Conservation (phyloP, 2,888 invertebrate species). For the Caenorhabditis angaria region DNA sequence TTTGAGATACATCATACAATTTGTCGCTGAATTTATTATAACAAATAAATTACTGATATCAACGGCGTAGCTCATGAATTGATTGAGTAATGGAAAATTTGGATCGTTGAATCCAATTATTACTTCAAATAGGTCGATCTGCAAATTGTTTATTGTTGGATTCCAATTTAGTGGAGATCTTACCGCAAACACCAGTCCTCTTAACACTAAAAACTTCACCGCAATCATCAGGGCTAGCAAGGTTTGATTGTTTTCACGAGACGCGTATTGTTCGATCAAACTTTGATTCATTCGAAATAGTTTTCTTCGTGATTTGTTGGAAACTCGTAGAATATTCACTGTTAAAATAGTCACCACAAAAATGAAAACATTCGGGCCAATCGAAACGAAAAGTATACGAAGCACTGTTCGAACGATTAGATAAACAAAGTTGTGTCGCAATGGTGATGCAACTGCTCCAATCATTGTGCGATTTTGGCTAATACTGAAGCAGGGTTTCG, state of each 20-base stretch:
- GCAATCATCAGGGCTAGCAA: constrained; percentile 65
- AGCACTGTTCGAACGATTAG: constrained; percentile 57
- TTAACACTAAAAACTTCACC: constrained; percentile 60
- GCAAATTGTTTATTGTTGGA: constrained; percentile 28
- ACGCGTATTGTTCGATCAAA: constrained; percentile 59
- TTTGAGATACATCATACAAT: constrained; percentile 66
- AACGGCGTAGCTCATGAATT: constrained; percentile 31
- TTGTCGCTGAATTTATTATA: constrained; percentile 68
- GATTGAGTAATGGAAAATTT: too few relatives aligned
- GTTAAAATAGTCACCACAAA: constrained; percentile 55
- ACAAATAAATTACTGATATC: constrained; percentile 65
- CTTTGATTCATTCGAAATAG: constrained; percentile 65
- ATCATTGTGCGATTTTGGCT: constrained; percentile 12
- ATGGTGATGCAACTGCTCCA: constrained; percentile 36
- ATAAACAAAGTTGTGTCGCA: constrained; percentile 56
- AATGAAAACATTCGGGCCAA: constrained; percentile 66
- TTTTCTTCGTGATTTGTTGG: constrained; percentile 59
- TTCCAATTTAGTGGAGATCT: constrained; percentile 11
- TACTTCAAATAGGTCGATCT: constrained; percentile 66
- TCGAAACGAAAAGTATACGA: constrained; percentile 65
- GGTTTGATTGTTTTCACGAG: constrained; percentile 63
- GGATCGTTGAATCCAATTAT: constrained; percentile 44
- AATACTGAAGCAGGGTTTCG: constrained; percentile 25
- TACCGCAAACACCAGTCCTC: constrained; percentile 63
- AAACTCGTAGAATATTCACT: constrained; percentile 60